Evolutionary conservation across 2,888 invertebrate genomes (phyloP).

Genomic region (Thecophora atra): DNA sequence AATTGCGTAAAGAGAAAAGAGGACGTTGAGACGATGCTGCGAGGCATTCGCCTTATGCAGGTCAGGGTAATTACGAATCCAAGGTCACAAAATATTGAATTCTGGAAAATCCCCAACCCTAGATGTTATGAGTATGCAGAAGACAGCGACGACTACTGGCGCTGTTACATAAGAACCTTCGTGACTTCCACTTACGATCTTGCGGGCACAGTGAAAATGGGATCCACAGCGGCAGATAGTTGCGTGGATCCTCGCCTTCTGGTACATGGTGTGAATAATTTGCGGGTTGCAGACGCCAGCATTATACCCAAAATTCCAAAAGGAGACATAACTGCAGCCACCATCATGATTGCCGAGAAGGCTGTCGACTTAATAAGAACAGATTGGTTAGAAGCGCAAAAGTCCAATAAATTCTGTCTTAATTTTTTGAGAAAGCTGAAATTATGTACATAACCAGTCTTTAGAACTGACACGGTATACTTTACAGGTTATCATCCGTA

Average conservation of each 20-base stretch:
- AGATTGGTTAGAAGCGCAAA: no score
- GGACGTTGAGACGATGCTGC: conserved; percentile 60
- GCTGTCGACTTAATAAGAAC: conserved; percentile 70
- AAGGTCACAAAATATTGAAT: conserved; percentile 57
- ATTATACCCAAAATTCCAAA: conserved; percentile 60
- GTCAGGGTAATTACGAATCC: conserved; percentile 63
- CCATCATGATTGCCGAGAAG: conserved; percentile 87
- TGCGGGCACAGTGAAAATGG: conserved; percentile 77
- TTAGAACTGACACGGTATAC: no score
- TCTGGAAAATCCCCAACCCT: conserved; percentile 46
- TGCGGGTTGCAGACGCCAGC: conserved; percentile 79
- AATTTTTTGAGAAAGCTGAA: no score
- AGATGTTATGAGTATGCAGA: conserved; percentile 53
- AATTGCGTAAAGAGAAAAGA: conserved; percentile 69
- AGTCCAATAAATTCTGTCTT: no score
- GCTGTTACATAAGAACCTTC: conserved; percentile 72
- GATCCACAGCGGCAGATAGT: conserved; percentile 69
- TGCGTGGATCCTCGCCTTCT: conserved; percentile 75
- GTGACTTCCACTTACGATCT: conserved; percentile 75
- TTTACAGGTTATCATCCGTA: no score
- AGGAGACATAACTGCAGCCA: conserved; percentile 84
- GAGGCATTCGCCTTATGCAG: conserved; percentile 58
- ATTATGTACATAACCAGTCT: no score
- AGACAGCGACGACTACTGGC: conserved; percentile 69
- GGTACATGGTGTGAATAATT: conserved; percentile 72